A percentile compares a stretch with the other conserved stretches of the same genome.
These are phyloP conservation scores for Columba guinea DNA, from an alignment of 2,797 vertebrate species.

Conservation along the genomic window DNA sequence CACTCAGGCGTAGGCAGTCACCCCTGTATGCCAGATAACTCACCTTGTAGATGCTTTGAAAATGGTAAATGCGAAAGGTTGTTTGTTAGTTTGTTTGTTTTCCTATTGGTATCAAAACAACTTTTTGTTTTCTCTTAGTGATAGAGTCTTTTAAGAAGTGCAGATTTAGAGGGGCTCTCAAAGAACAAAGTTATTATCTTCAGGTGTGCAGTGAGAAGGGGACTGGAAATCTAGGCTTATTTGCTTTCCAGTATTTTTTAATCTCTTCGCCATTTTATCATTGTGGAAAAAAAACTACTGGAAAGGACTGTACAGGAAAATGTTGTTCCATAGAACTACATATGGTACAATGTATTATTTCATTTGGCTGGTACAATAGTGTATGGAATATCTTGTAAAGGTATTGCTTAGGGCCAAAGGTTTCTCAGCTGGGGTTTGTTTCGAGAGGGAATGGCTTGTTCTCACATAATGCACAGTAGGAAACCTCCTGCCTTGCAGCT, in stretches of 20 bases:
- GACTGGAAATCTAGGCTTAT: background rate
- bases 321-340: background rate
- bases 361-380: background rate
- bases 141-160: background rate
- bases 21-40: accelerated
- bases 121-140: background rate
- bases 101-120: background rate
- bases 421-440: slow-evolving; percentile 1
- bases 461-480: background rate
- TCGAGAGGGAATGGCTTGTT: background rate
- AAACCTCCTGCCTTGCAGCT: slow-evolving; percentile 24
- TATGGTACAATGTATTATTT: background rate
- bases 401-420: background rate
- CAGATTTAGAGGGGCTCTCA: background rate
- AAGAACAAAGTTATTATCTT: background rate
- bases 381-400: background rate
- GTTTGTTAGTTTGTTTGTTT: background rate
- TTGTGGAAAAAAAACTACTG: background rate
- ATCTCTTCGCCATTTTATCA: background rate
- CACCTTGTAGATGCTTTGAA: background rate
- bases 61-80: background rate
- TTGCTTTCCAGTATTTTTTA: background rate
- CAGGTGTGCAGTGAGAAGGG: background rate
- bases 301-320: background rate
- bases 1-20: background rate